Base-by-base conservation (phyloP, 1,140 invertebrate genomes). In the Halotydeus destructor region DNA sequence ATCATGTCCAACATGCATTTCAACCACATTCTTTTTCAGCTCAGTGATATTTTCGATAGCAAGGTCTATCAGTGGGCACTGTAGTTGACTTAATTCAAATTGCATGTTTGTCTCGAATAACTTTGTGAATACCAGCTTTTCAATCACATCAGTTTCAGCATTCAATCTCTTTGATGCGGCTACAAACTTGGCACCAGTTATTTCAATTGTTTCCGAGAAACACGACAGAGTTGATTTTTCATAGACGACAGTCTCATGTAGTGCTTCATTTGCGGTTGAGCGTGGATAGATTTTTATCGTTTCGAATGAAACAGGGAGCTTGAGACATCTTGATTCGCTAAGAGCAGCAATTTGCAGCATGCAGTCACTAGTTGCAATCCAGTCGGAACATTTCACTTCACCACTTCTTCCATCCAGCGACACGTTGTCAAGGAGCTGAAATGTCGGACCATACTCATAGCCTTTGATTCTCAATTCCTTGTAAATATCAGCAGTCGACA, bases 401-500 rank as follows among this genome's bases (percentile, higher is more conserved):
- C 50, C 52, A 5, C 38, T 31, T 3, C 25, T 30, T 23, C 43
- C 43, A 45, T 38, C 36, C 37, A 54, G 54, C 24, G 54, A 57
- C 6, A 59, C 60, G 14, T 57, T 54, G 26, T 65, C 3, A 16
- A 28, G 16, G 35, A 24, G 28, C 24, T 34, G 44, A 21, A 41
- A 50, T 27, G 34, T 49, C 34, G 79, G 81, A 5, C 64, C 64
- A 58, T 97, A 98, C 55, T 94, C 82, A 57, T 97, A 97, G 5
- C 89, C 91, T 46, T 88, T 66, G 0, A 96, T 65, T 46, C 81
- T 62, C 11, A 97, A 63, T 58, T 93, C 86, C 57, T 93, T 93
- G 65, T 98, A 98, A 12, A 91, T 65, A 54, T 97, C 89, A 16
- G 66, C 62, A 11, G 63, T 63, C 4, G 60, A 66, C 14, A 96